Conservation (phyloP, 2,797 vertebrate genomes). For the Sebastes oblongus region DNA sequence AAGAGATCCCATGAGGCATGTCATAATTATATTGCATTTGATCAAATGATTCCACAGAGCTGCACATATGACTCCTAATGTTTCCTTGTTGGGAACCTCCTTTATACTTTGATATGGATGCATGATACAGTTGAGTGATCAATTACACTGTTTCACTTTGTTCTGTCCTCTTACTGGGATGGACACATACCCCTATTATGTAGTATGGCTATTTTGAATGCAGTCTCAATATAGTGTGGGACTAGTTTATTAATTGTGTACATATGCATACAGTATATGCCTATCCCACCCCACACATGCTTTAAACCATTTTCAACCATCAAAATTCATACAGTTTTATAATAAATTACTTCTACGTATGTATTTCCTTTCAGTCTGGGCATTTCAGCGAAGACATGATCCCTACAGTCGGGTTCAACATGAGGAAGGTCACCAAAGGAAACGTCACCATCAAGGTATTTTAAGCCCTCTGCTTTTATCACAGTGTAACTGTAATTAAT, state of each 20-base stretch:
- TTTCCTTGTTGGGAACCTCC: neutral
- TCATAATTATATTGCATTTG: neutral
- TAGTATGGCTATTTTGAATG: neutral
- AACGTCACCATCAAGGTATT: constrained; percentile 98
- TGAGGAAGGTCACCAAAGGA: constrained; percentile 98
- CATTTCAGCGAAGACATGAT: constrained; percentile 99
- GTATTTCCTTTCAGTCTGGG: constrained; percentile 86
- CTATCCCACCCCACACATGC: neutral
- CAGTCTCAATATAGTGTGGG: neutral
- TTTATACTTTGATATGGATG: neutral
- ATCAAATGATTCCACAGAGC: neutral
- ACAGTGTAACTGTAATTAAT: neutral
- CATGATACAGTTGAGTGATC: neutral
- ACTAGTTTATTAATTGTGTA: neutral
- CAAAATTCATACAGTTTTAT: neutral
- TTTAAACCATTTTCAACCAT: neutral
- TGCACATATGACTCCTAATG: neutral
- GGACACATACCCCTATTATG: neutral
- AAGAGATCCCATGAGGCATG: neutral
- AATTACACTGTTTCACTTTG: neutral
- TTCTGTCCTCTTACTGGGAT: neutral
- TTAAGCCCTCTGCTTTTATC: neutral
- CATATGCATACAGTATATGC: neutral
- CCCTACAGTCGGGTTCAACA: constrained; percentile 98
- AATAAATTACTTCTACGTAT: neutral